Conservation (phyloP, 2,113 vertebrate genomes). For the Pomatorhinus ruficollis region DNA sequence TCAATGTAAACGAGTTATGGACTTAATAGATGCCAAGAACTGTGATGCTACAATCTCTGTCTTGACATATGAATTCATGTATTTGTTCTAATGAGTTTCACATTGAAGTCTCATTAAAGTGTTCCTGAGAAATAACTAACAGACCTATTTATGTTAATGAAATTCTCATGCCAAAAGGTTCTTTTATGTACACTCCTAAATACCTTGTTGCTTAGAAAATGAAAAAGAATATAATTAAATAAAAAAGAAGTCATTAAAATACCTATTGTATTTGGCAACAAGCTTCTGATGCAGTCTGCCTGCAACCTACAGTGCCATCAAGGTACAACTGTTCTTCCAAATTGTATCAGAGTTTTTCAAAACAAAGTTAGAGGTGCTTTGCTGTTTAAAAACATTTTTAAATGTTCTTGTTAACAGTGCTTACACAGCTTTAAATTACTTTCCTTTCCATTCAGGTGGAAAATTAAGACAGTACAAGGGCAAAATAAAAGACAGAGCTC, state of each 20-base stretch:
- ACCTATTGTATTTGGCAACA: neutral
- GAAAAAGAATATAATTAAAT: slow-evolving; percentile 25
- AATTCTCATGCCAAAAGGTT: slow-evolving; percentile 59
- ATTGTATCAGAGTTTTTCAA: neutral
- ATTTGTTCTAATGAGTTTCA: slow-evolving; percentile 76
- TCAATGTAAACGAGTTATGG: slow-evolving; percentile 74
- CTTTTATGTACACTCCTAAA: neutral
- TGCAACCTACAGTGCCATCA: neutral
- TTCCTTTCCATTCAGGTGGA: neutral
- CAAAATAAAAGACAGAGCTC: neutral
- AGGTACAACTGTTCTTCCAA: neutral
- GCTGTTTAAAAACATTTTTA: neutral
- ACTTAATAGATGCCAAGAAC: slow-evolving; percentile 75
- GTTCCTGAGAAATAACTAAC: slow-evolving; percentile 67
- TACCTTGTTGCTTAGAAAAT: slow-evolving; percentile 27
- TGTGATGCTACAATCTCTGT: slow-evolving; percentile 61
- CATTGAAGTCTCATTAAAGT: slow-evolving; percentile 70
- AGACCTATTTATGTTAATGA: slow-evolving; percentile 67
- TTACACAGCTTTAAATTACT: neutral
- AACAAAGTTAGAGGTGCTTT: neutral
- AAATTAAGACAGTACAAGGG: neutral
- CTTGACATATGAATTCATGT: slow-evolving; percentile 73
- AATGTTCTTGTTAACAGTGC: neutral
- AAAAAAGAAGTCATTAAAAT: neutral
- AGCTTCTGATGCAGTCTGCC: neutral